Base-by-base conservation (phyloP, 2,113 vertebrate genomes). In the Smithornis capensis region DNA sequence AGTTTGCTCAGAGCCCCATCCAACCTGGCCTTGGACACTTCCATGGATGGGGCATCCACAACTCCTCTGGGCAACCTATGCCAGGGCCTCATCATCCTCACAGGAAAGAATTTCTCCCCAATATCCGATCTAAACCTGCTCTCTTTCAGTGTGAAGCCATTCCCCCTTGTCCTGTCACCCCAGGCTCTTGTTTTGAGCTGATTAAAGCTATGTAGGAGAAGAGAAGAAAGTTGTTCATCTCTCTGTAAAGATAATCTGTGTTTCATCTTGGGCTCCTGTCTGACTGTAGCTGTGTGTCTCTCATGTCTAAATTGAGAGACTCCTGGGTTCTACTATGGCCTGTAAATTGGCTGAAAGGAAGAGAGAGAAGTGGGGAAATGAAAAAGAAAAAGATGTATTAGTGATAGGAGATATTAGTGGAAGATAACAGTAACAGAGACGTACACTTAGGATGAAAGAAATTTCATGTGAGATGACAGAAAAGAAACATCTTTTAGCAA, bases 11-110 rank as follows among this genome's bases (percentile, higher is more conserved):
- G 4, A 33, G 33, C 28, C 28, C 22, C 23, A 25, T 60, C 53
- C 44, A 89, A 0, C 7, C 33, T 59, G 33, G 21, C 37, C 53
- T 68, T 0, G 14, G 0, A 9, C 44, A 35, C 35, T 44, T 0
- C 44, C 83, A 76, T 52, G 62, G 21, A 42, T 67, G 71, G 7
- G 6, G 44, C 44, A 89, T 52, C 45, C 69, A 89, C 53, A 83
- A n/a, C 19, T 62, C 0, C 38, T 53, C 19, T 67, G 38, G 23
- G 12, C 0, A 82, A 9, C n/a, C 7, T 53, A 62, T n/a, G 15
- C 28, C 37, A 89, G 27, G 12, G 22, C 60, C 60, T 74, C 14
- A 1, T 0, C 38, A 40, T 5, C 25, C 38, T 55, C 55, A 15
- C 7, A 62, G 55, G 25, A 47, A 76, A 35, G 0, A 47, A 75